Evolutionary conservation across 1,140 invertebrate species (phyloP).

Genomic region (Drosophila ogumai): DNA sequence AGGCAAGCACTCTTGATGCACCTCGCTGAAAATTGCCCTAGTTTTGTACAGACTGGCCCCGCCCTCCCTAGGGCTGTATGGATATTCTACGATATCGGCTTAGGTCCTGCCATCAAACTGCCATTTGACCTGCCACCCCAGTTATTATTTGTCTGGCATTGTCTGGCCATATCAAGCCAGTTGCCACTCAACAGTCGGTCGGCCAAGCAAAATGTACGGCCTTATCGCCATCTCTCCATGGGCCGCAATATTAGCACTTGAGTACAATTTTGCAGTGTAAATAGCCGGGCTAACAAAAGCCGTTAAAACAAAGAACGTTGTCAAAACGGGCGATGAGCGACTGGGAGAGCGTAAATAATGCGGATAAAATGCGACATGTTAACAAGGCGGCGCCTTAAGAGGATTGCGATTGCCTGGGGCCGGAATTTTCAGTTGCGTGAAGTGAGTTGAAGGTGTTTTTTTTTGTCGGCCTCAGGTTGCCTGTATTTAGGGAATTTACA

Average conservation of each 20-base stretch:
- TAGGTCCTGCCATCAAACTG: slow-evolving; percentile 14
- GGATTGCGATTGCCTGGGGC: slow-evolving; percentile 26
- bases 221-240: slow-evolving; percentile 59
- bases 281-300: slow-evolving; percentile 51
- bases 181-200: slow-evolving; percentile 45
- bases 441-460: slow-evolving; percentile 4
- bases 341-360: slow-evolving; percentile 65
- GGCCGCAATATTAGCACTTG: slow-evolving; percentile 69
- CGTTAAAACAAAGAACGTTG: slow-evolving; percentile 60
- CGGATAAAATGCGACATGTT: slow-evolving; percentile 71
- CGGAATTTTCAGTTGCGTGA: not conserved
- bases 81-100: slow-evolving; percentile 23
- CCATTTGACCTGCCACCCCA: slow-evolving; percentile 16
- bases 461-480: slow-evolving; percentile 11
- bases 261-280: slow-evolving; percentile 73
- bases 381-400: slow-evolving; percentile 67
- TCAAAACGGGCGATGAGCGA: slow-evolving; percentile 36
- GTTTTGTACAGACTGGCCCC: slow-evolving; percentile 16
- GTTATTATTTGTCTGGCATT: slow-evolving; percentile 39
- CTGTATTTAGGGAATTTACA: slow-evolving; percentile 56
- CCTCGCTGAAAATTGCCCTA: slow-evolving; percentile 23
- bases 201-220: slow-evolving; percentile 59
- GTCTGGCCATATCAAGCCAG: slow-evolving; percentile 58
- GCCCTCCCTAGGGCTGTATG: not conserved
- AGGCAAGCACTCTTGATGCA: slow-evolving; percentile 23